These are phyloP conservation scores for Chelon auratus DNA, from an alignment of 2,797 vertebrate species.

Conservation along the genomic window DNA sequence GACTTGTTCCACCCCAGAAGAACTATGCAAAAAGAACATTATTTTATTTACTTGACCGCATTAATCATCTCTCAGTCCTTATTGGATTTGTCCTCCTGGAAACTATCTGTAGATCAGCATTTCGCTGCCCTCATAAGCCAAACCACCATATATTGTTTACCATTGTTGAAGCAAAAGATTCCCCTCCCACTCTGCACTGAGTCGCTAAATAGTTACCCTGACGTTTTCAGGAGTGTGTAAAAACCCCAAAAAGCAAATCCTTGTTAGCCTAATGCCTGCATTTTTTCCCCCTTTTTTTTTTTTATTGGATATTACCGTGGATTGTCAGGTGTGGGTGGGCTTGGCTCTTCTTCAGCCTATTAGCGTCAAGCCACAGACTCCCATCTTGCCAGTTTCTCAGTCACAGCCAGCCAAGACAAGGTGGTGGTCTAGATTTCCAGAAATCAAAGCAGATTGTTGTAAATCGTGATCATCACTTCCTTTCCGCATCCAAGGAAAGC, in stretches of 20 bases:
- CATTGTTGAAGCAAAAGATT: slow-evolving; percentile 62
- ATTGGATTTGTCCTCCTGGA: slow-evolving; percentile 57
- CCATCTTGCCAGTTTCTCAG: slow-evolving; percentile 72
- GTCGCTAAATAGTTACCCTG: slow-evolving; percentile 46
- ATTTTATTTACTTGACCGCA: slow-evolving; percentile 71
- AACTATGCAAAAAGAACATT: slow-evolving; percentile 57
- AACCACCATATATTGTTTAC: slow-evolving; percentile 65
- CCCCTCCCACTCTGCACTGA: slow-evolving; percentile 35
- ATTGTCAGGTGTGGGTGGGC: slow-evolving; percentile 83
- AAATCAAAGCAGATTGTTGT: slow-evolving; percentile 82
- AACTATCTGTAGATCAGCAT: slow-evolving; percentile 64
- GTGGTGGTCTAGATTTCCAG: slow-evolving; percentile 79
- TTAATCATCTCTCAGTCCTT: slow-evolving; percentile 49
- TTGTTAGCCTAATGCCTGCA: slow-evolving; percentile 40
- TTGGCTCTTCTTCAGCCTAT: slow-evolving; percentile 75
- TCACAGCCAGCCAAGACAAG: slow-evolving; percentile 76
- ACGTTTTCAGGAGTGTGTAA: slow-evolving; percentile 51
- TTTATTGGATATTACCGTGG: slow-evolving; percentile 56
- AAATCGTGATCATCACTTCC: slow-evolving; percentile 81
- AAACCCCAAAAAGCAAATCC: slow-evolving; percentile 48
- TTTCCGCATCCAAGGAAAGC: slow-evolving; percentile 79
- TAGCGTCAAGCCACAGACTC: slow-evolving; percentile 70
- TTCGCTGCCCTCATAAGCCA: slow-evolving; percentile 52
- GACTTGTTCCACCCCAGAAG: slow-evolving; percentile 53
- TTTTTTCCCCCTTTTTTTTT: slow-evolving; percentile 20